Conservation (phyloP, 2,113 vertebrate species). For the Boleophthalmus pectinirostris region DNA sequence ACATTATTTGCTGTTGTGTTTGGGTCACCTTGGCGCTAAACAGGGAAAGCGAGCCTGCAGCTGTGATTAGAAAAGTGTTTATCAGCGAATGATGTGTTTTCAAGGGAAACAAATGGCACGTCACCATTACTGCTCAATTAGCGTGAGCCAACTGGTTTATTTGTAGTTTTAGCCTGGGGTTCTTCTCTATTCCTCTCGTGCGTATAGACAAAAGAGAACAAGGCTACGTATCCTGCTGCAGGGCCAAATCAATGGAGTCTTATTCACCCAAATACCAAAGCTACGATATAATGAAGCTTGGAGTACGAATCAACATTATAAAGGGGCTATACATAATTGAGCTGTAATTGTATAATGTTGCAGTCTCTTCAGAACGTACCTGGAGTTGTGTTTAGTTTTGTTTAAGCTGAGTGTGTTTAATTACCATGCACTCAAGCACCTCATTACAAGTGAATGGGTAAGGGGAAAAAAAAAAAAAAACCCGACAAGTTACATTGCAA, state of each 20-base stretch:
- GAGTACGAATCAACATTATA: not conserved
- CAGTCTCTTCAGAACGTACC: too few species aligned
- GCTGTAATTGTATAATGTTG: too few species aligned
- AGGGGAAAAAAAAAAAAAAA: too few species aligned
- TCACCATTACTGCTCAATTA: slow-evolving; percentile 65
- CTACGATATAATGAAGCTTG: not conserved
- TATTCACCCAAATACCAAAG: slow-evolving; percentile 14
- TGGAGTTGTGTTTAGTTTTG: too few species aligned
- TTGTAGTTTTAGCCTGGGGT: slow-evolving; percentile 63
- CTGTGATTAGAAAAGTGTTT: slow-evolving; percentile 77
- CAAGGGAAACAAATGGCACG: slow-evolving; percentile 67
- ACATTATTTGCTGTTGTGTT: slow-evolving; percentile 71
- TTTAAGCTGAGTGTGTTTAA: too few species aligned
- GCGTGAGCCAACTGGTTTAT: slow-evolving; percentile 78
- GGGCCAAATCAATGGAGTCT: slow-evolving; percentile 16
- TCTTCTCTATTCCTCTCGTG: slow-evolving; percentile 30
- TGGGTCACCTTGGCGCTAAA: slow-evolving; percentile 71
- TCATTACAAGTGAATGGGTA: too few species aligned
- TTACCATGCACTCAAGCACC: too few species aligned
- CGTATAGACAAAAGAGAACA: slow-evolving; percentile 59
- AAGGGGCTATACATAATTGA: not conserved
- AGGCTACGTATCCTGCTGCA: slow-evolving; percentile 17
- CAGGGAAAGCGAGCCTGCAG: slow-evolving; percentile 64
- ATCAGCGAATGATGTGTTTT: slow-evolving; percentile 74
- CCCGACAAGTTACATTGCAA: too few species aligned